A percentile compares a stretch with the other conserved stretches of the same genome.
Evolutionary conservation across 2,113 vertebrate genomes (phyloP).

Genomic region (Bagarius yarrelli): DNA sequence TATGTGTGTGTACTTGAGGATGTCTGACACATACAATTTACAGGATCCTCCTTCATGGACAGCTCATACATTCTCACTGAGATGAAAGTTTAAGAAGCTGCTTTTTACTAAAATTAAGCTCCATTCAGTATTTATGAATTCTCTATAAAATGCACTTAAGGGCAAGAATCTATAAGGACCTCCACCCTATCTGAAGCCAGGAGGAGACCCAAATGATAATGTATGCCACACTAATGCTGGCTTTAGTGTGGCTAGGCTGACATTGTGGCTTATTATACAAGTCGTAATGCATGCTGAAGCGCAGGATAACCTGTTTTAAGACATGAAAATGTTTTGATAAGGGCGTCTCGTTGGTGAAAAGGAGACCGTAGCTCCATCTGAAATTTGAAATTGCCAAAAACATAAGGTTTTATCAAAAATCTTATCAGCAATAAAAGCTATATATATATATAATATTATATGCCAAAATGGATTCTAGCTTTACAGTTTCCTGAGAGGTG

Average conservation of each 20-base stretch:
- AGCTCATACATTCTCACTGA: slow-evolving; percentile 1
- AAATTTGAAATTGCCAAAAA: slow-evolving; percentile 24
- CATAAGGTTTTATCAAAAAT: slow-evolving; percentile 29
- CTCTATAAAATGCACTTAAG: slow-evolving; percentile 27
- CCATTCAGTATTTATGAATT: slow-evolving; percentile 36
- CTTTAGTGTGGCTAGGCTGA: slow-evolving; percentile 44
- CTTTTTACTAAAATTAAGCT: slow-evolving; percentile 27
- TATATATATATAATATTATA: too few species aligned
- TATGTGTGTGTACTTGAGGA: neutral
- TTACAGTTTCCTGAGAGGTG: neutral
- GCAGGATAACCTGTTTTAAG: slow-evolving; percentile 48
- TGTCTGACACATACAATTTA: slow-evolving; percentile 28
- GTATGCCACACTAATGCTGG: slow-evolving; percentile 39
- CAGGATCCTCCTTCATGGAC: neutral
- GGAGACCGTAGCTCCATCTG: neutral
- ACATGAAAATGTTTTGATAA: slow-evolving; percentile 33
- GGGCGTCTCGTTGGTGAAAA: slow-evolving; percentile 31
- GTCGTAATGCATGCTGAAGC: slow-evolving; percentile 44
- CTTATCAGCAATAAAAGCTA: too few species aligned
- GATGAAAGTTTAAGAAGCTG: slow-evolving; percentile 10
- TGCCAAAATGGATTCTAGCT: neutral
- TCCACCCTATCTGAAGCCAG: slow-evolving; percentile 12
- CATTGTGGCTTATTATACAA: slow-evolving; percentile 54
- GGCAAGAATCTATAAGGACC: slow-evolving; percentile 24
- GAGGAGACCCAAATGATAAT: slow-evolving; percentile 26